Percentiles rank a stretch among this genome's conserved stretches.
phyloP scores from a whole-genome alignment of 2,797 vertebrate species.

The Mormyrus hasselquistii region DNA sequence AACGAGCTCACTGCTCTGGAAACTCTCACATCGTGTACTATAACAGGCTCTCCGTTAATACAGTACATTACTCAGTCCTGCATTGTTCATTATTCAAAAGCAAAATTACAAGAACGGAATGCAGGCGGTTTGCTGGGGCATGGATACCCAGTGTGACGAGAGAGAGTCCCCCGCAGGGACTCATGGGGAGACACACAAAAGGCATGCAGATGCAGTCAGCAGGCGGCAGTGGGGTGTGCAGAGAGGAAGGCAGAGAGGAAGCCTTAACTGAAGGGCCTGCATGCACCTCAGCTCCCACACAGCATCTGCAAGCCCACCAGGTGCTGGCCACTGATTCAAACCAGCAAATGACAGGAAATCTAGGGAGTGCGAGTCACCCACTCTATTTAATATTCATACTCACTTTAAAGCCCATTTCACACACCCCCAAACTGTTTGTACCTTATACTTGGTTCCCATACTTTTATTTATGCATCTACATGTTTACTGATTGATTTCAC shows the following conservation, averaged over 20 bases:
- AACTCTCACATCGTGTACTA: background rate
- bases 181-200: background rate
- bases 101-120: background rate
- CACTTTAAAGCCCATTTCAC: background rate
- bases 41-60: background rate
- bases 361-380: background rate
- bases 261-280: background rate
- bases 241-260: background rate
- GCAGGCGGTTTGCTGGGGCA: background rate
- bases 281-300: background rate
- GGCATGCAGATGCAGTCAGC: background rate
- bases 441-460: background rate
- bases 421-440: background rate
- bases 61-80: background rate
- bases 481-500: background rate
- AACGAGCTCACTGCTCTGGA: background rate
- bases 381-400: background rate
- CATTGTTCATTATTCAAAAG: background rate
- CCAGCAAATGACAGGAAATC: background rate
- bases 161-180: background rate
- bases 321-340: background rate
- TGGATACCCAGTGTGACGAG: background rate
- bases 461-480: background rate
- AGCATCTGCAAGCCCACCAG: background rate
- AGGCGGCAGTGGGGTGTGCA: background rate